phyloP scores from a whole-genome alignment of 1,140 invertebrate species.

The Drosophila pachea region DNA sequence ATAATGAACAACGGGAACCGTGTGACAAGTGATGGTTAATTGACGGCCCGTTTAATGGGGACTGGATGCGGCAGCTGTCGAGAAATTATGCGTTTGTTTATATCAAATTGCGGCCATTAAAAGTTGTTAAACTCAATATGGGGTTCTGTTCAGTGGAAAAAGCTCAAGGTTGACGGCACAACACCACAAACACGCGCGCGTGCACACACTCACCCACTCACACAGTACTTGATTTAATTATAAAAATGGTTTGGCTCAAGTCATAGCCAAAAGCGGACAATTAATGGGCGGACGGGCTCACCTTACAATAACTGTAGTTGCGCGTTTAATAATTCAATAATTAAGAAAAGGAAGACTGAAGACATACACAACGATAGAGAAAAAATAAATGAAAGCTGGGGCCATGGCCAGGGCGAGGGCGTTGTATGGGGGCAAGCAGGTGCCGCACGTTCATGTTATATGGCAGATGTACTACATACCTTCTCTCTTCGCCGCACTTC shows the following conservation, averaged over 20 bases:
- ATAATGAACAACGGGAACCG: neutral
- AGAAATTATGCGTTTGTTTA: slow-evolving; percentile 34
- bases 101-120: slow-evolving; percentile 15
- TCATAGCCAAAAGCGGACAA: slow-evolving; percentile 3
- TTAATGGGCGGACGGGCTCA: slow-evolving; percentile 15
- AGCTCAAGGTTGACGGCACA: slow-evolving; percentile 17
- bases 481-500: slow-evolving; percentile 2
- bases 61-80: slow-evolving; percentile 18
- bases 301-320: slow-evolving; percentile 31
- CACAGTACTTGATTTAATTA: slow-evolving; percentile 16
- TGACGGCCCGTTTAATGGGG: too few species aligned
- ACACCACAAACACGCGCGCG: neutral
- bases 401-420: neutral
- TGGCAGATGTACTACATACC: slow-evolving; percentile 16
- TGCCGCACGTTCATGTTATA: slow-evolving; percentile 17
- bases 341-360: slow-evolving; percentile 10
- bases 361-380: slow-evolving; percentile 5
- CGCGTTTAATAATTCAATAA: slow-evolving; percentile 39
- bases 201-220: neutral
- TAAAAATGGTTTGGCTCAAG: neutral
- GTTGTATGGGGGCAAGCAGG: slow-evolving; percentile 15
- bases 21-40: neutral
- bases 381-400: slow-evolving; percentile 3
- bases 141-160: slow-evolving; percentile 2
- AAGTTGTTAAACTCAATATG: neutral